Base-by-base conservation (phyloP, 2,888 invertebrate species). In the Caenorhabditis sp. region DNA sequence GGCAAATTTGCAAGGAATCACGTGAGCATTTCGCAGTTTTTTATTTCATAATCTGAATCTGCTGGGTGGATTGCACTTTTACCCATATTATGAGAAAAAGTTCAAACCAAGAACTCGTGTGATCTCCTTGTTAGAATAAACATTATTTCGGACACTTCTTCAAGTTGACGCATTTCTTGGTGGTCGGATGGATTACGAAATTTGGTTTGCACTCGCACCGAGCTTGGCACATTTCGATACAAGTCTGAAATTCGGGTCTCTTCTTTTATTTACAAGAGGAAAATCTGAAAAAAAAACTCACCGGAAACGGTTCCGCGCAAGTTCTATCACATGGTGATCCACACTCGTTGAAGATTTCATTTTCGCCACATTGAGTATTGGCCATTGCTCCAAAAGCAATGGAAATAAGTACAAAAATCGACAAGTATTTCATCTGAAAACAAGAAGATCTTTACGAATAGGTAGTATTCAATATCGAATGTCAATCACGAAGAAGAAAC, bases 261-360 rank as follows among this genome's bases (percentile, higher is more conserved):
- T 35, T 8, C 8, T 35, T 8, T 35, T 19, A n/a, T 12, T n/a
- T n/a, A n/a, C n/a, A n/a, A n/a, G n/a, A n/a, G 19, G 16, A 28
- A n/a, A 2, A 24, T 22, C 12, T 19, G 5, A 22, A 38, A 44
- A 58, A 14, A 31, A 58, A 58, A 63, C 64, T 35, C 8, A 81
- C 81, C 14, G 81, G 75, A 16, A 35, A 3, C 4, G 75, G 73
- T 0, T 75, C 58, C 1, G 59, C 56, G 41, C 81, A 81, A 7
- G 75, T 75, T 22, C 58, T 61, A 12, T 75, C 70, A 51, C 81
- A 81, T 3, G 75, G 56, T 4, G 74, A 74, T 4, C 74, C 74
- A 31, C 74, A 74, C 22, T 49, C 51, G 24, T 74, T 64, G 64
- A 44, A 64, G 10, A 56, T 31, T 22, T 74, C 74, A 38, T 74